Base-by-base conservation (phyloP, 2,888 invertebrate species). In the Cerceris ruficornis region DNA sequence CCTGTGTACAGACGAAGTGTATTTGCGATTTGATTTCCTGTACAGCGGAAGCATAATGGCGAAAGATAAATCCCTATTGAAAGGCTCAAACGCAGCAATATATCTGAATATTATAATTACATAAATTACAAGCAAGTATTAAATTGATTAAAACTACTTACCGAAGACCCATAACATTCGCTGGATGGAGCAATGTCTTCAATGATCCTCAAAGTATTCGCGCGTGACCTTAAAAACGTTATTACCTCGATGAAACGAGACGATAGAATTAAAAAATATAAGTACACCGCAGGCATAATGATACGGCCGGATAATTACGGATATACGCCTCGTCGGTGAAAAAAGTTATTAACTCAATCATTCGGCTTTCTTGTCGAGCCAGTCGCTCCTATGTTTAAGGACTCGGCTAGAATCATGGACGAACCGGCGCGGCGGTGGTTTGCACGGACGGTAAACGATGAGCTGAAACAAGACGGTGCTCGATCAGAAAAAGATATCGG, bases 401-500 rank as follows among this genome's bases (percentile, higher is more conserved):
- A 11, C 28, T 58, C n/a, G 39, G 5, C 52, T 42, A 49, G 58
- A 49, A 46, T 28, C 17, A 28, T 41, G 28, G 74, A 9, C 13
- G 64, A 64, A 13, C 5, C 50, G 39, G 17, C 41, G 43, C 67
- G 17, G 41, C 28, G 28, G 28, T 28, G 28, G 28, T 28, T 55
- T 42, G 54, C 11, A 13, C 17, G 50, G 15, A n/a, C 43, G 42
- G 28, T 39, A 39, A 61, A 43, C 39, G 49, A 54, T 49, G 57
- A 50, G 13, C 43, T 42, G 59, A 39, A 71, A 43, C 50, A 52
- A 28, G 67, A 59, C 55, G 57, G 42, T 61, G 49, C n/a, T 49
- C 1, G 42, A 13, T 59, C 39, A 42, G 61, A 61, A 71, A 76
- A 70, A 70, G 42, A 28, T 60, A 78, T 75, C 64, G 67, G 50